Conservation (phyloP, 2,888 invertebrate species). For the Lycia hirtaria region DNA sequence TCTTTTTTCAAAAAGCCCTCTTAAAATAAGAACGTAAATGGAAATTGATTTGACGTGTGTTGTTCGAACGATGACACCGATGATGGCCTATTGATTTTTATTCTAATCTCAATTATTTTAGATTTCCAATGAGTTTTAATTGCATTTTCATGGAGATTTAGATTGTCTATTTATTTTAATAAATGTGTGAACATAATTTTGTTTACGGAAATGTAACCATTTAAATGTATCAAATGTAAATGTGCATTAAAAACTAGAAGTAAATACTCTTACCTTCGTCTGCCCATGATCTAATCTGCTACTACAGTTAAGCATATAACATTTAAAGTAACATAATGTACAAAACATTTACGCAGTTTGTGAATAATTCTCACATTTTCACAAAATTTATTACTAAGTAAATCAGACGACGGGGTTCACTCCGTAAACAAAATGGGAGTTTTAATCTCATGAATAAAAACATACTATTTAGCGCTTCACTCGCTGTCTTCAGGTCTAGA, state of each 20-base stretch:
- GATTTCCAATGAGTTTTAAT: neutral
- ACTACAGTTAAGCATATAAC: slow-evolving; percentile 36
- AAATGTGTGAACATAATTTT: neutral
- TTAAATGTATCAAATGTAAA: slow-evolving; percentile 15
- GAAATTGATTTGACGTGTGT: slow-evolving; percentile 46
- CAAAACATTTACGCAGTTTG: slow-evolving; percentile 53
- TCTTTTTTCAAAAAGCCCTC: slow-evolving; percentile 61
- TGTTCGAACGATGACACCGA: neutral
- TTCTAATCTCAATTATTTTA: slow-evolving; percentile 15
- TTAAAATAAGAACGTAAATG: slow-evolving; percentile 52
- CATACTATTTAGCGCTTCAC: slow-evolving; percentile 83
- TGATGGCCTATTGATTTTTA: slow-evolving; percentile 23
- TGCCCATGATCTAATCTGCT: slow-evolving; percentile 6
- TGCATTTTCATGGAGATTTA: neutral
- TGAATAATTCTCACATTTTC: slow-evolving; percentile 68
- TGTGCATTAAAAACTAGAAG: slow-evolving; percentile 2
- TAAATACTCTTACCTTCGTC: slow-evolving; percentile 2
- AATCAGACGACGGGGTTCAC: slow-evolving; percentile 79
- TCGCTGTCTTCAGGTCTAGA: slow-evolving; percentile 65
- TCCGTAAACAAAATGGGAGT: slow-evolving; percentile 81
- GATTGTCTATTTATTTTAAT: neutral
- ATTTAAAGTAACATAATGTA: slow-evolving; percentile 32
- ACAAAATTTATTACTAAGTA: slow-evolving; percentile 80
- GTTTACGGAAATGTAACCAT: slow-evolving; percentile 3
- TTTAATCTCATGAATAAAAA: slow-evolving; percentile 83